Percentiles rank a stretch among this genome's conserved stretches.
phyloP scores from a whole-genome alignment of 2,113 vertebrate species.

The Gavialis gangeticus region DNA sequence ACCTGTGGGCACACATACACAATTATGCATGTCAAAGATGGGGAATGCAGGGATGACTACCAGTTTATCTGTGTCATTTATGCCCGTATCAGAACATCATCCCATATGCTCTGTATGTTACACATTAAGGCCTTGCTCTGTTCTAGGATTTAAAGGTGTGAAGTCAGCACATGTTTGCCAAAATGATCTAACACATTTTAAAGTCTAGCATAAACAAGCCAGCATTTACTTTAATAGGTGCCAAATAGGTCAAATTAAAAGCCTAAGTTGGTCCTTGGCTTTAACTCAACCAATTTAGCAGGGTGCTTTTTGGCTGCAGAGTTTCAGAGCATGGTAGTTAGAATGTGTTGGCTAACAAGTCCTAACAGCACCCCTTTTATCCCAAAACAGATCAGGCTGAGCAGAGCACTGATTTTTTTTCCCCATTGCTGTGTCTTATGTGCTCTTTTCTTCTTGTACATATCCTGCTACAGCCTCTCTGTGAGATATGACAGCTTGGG shows the following conservation, averaged over 20 bases:
- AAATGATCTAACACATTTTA: slow-evolving; percentile 21
- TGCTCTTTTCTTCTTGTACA: background rate
- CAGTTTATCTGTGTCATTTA: background rate
- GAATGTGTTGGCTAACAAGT: slow-evolving; percentile 12
- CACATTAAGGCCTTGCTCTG: background rate
- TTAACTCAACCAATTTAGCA: slow-evolving; percentile 50
- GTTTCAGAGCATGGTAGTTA: slow-evolving; percentile 47
- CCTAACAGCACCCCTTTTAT: slow-evolving; percentile 39
- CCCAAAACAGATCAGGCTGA: background rate
- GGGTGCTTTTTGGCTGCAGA: slow-evolving; percentile 24
- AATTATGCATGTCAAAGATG: background rate
- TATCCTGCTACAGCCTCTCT: background rate
- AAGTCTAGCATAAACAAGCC: slow-evolving; percentile 48
- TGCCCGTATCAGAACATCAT: background rate
- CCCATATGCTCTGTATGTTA: background rate
- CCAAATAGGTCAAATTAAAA: slow-evolving; percentile 64
- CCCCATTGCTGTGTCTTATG: background rate
- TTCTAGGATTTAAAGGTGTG: slow-evolving; percentile 39
- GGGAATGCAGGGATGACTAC: background rate
- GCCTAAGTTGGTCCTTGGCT: slow-evolving; percentile 35
- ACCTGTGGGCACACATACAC: background rate
- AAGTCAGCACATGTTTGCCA: slow-evolving; percentile 33
- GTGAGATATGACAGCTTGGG: slow-evolving; percentile 2
- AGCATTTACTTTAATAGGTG: slow-evolving; percentile 57
- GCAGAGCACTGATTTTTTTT: background rate